These are phyloP conservation scores for Coptotermes formosanus DNA, from an alignment of 1,140 invertebrate species.

Conservation along the genomic window DNA sequence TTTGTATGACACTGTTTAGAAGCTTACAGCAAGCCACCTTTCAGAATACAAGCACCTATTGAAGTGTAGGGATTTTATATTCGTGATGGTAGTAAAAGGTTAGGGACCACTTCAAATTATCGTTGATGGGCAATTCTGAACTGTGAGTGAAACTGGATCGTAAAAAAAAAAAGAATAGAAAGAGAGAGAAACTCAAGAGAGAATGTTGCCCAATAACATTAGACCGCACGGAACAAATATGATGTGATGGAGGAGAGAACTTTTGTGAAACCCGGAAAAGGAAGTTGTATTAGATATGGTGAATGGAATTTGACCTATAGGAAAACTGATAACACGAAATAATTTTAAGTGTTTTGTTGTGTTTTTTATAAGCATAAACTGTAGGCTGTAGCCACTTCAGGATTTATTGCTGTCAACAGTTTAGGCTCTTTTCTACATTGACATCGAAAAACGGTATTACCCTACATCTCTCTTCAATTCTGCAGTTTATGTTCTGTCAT, in stretches of 20 bases:
- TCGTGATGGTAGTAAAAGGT: not conserved
- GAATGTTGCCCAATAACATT: too few relatives aligned
- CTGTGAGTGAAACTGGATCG: conserved; percentile 9
- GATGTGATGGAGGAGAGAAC: not conserved
- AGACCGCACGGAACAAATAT: not conserved
- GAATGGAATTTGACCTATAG: not conserved
- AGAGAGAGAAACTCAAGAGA: not conserved
- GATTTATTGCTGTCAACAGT: too few relatives aligned
- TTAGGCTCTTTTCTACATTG: too few relatives aligned
- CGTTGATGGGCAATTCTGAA: conserved; percentile 4
- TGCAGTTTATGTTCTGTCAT: too few relatives aligned
- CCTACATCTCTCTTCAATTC: too few relatives aligned
- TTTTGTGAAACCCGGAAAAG: not conserved
- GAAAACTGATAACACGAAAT: not conserved
- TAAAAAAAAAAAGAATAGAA: not conserved
- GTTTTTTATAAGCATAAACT: too few relatives aligned
- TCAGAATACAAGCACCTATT: not conserved
- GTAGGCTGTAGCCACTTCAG: too few relatives aligned
- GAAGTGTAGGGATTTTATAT: not conserved
- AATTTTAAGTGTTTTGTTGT: too few relatives aligned
- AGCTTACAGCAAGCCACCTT: not conserved
- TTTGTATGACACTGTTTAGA: not conserved
- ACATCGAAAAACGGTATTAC: too few relatives aligned
- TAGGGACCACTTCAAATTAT: conserved; percentile 16
- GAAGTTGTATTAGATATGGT: not conserved